Conservation (phyloP, 1,140 invertebrate species). For the Frieseomelitta varia region DNA sequence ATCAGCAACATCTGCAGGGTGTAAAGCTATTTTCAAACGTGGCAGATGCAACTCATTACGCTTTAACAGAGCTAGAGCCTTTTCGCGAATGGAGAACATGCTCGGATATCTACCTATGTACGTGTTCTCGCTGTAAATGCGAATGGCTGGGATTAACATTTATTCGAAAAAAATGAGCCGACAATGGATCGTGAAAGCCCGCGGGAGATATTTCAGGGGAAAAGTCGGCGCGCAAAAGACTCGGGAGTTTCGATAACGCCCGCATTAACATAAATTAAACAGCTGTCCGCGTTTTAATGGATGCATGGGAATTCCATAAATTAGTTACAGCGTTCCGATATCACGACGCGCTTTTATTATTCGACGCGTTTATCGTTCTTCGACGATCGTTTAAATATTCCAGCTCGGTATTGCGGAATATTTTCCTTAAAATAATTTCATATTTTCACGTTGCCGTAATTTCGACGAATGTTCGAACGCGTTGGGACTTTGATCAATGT, state of each 20-base stretch:
- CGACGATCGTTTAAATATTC: neutral
- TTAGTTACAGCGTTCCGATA: neutral
- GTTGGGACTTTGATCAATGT: too few relatives aligned
- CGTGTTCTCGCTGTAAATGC: neutral
- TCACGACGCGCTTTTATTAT: neutral
- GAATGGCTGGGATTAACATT: neutral
- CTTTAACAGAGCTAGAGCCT: neutral
- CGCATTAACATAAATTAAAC: neutral
- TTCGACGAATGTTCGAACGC: too few relatives aligned
- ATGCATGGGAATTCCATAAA: neutral
- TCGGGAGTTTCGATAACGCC: neutral
- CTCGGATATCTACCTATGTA: neutral
- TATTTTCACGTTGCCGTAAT: too few relatives aligned
- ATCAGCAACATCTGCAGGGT: neutral
- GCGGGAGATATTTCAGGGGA: neutral
- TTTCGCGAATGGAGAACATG: neutral
- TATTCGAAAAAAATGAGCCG: neutral
- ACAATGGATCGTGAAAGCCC: neutral
- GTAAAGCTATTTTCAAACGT: neutral
- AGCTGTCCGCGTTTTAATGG: neutral
- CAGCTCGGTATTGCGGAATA: too few relatives aligned
- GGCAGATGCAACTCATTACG: neutral
- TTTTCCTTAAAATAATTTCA: too few relatives aligned
- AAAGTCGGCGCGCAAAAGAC: neutral
- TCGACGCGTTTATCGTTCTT: neutral